Evolutionary conservation across 2,113 vertebrate genomes (phyloP).

Genomic region (Sorex araneus): DNA sequence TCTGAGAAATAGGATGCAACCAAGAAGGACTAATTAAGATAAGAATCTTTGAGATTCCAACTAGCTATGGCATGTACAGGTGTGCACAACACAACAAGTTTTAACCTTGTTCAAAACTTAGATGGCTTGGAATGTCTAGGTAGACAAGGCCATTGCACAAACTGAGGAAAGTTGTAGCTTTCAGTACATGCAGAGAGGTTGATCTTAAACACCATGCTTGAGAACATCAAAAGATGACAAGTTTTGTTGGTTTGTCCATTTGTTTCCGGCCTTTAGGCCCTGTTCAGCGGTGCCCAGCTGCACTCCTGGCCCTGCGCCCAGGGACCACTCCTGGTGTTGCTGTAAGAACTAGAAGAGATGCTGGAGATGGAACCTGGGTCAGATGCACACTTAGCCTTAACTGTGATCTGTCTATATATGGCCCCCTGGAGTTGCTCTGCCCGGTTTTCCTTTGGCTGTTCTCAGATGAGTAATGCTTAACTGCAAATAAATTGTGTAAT

Average conservation of each 20-base stretch:
- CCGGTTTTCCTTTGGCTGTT: background rate
- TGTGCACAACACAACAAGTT: background rate
- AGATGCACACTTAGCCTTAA: background rate
- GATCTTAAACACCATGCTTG: background rate
- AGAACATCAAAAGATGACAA: background rate
- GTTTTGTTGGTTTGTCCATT: background rate
- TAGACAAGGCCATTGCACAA: background rate
- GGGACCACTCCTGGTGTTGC: no score
- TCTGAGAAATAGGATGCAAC: background rate
- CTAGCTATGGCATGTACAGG: background rate
- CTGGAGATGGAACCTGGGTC: no score
- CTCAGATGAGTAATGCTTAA: background rate
- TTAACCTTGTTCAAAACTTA: conserved; percentile 13
- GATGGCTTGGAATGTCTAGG: background rate
- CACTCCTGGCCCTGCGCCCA: no score
- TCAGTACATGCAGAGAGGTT: background rate
- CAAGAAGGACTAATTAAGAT: background rate
- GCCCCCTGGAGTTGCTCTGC: background rate
- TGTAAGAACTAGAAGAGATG: no score
- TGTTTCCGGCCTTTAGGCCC: no score
- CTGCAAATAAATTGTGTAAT: background rate
- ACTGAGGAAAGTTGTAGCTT: background rate
- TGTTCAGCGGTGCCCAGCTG: no score
- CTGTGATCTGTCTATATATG: background rate
- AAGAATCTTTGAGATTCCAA: background rate